phyloP scores from a whole-genome alignment of 2,888 invertebrate species.

The Macrosiphum euphorbiae region DNA sequence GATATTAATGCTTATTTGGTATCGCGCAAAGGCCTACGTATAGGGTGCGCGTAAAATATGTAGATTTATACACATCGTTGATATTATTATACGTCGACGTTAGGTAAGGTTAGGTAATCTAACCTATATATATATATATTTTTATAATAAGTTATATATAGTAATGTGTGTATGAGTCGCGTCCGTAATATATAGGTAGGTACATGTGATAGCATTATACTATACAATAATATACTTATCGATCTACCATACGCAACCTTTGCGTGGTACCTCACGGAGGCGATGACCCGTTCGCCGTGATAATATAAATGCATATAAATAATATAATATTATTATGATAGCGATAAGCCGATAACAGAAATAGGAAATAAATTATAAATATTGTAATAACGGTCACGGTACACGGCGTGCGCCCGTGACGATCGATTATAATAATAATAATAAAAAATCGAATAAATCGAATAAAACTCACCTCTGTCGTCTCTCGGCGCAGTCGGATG shows the following conservation, averaged over 20 bases:
- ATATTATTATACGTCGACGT: not conserved
- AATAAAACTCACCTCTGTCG: not conserved
- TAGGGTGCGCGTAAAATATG: not conserved
- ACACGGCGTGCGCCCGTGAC: not conserved
- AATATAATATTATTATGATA: not conserved
- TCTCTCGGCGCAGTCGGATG: conserved; percentile 16
- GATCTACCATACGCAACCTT: not conserved
- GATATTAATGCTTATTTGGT: not conserved
- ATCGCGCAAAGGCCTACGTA: not conserved
- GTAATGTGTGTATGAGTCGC: not conserved
- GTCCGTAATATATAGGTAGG: not conserved
- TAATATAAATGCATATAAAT: not conserved
- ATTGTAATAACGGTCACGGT: not conserved
- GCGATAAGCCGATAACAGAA: not conserved
- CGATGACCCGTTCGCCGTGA: not conserved
- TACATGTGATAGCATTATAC: not conserved
- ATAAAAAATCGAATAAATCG: not conserved
- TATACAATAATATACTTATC: not conserved
- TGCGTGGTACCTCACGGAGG: not conserved
- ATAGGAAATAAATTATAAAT: not conserved
- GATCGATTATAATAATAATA: not conserved
- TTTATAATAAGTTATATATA: not conserved
- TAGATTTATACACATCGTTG: not conserved
- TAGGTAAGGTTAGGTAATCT: not conserved
- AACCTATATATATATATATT: not conserved